Base-by-base conservation (phyloP, 2,888 invertebrate species). In the Athalia rosae region DNA sequence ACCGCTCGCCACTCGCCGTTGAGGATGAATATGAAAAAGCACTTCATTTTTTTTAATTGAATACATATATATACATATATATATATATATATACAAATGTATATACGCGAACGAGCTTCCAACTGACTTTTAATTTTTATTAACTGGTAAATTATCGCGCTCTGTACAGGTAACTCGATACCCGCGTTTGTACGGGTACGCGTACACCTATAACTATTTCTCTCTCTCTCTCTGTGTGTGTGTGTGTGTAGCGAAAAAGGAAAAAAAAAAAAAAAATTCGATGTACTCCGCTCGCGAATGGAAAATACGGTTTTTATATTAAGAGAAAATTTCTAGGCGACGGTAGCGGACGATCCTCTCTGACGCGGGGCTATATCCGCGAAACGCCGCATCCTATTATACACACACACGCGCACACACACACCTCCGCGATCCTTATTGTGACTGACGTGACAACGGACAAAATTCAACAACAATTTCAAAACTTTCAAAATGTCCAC, bases 111-210 rank as follows among this genome's bases (percentile, higher is more conserved):
- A 79, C 79, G 61, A 56, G 76, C 82, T 83, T 80, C 80, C 81
- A 81, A 84, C 82, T 87, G 87, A 85, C 86, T 87, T 88, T 88
- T 87, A 87, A 88, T 87, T 86, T 85, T 85, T 83, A 87, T 86
- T 86, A 85, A 85, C 81, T 82, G 82, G 78, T 77, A 80, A 84
- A 85, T 74, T 74, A 74, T 74, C 74, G 48, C 61, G 28, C 15
- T 45, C 71, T 41, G 53, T 69, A 58, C 53, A 53, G 11, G 53
- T 71, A 58, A n/a, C 41, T 11, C 5, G 13, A 6, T 41, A 8
- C 4, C 41, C 48, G 13, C n/a, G 45, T 58, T 47, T 71, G 41
- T 48, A 28, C 9, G 67, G 58, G 9, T 48, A 9, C 11, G 48
- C 8, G 2, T 58, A 58, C n/a, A n/a, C n/a, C n/a, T n/a, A n/a